These are phyloP conservation scores for Aphrocallistes beatrix DNA, from an alignment of 37 sponge, comb jelly and placozoan species.

Conservation along the genomic window DNA sequence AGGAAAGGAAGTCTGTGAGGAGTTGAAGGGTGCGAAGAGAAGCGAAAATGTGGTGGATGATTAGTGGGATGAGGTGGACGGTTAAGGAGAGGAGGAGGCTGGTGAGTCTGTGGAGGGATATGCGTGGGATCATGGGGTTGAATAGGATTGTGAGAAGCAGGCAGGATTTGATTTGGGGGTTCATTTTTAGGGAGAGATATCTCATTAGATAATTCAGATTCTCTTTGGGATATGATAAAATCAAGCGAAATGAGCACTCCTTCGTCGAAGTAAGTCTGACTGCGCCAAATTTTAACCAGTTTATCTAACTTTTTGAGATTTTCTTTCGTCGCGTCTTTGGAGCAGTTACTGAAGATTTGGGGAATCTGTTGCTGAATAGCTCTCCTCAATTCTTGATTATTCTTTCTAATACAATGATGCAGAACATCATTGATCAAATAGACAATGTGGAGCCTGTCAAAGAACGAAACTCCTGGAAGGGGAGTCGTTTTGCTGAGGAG, in stretches of 20 bases:
- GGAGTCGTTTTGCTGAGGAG: slow-evolving; percentile 49
- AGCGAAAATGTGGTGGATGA: slow-evolving; percentile 2
- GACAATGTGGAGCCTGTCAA: slow-evolving; percentile 72
- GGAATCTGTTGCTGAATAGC: slow-evolving; percentile 7
- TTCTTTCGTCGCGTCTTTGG: slow-evolving; percentile 16
- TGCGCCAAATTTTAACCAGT: slow-evolving; percentile 79
- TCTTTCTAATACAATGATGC: slow-evolving; percentile 79
- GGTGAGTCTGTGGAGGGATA: neutral
- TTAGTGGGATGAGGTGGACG: neutral
- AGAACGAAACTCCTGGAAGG: slow-evolving; percentile 35
- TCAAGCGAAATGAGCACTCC: slow-evolving; percentile 28
- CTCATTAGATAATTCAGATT: neutral
- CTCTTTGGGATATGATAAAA: neutral
- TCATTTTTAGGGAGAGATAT: neutral
- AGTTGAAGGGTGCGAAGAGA: neutral
- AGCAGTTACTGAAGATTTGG: slow-evolving; percentile 6
- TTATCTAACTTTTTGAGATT: slow-evolving; percentile 20
- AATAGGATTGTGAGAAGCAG: neutral
- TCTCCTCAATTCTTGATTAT: slow-evolving; percentile 38
- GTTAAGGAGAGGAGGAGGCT: neutral
- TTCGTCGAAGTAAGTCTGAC: slow-evolving; percentile 56
- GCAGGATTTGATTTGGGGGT: neutral
- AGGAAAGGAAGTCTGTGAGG: neutral
- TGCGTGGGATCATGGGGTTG: slow-evolving; percentile 17
- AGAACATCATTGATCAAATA: slow-evolving; percentile 91